Evolutionary conservation across 2,797 vertebrate species (phyloP), one percentile per base, ranked within the genome.

Genomic region (Simalia tracyae): DNA sequence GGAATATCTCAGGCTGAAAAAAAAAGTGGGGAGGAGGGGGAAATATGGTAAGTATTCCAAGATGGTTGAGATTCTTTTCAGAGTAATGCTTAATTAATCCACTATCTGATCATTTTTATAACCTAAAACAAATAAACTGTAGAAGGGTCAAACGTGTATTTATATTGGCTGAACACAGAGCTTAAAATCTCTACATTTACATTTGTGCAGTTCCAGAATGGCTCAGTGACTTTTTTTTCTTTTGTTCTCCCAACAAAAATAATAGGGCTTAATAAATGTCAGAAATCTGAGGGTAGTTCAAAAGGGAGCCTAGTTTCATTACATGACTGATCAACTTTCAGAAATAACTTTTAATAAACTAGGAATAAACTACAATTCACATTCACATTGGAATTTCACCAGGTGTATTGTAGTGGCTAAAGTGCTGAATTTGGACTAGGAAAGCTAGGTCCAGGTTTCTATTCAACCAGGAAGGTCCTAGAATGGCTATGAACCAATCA

Each of bases 121-220:
- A 72, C 24, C n/a, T 22, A 89, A 89, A 76, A 50, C 26, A 86
- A 86, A 86, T n/a, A 24, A 31, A 76, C 50, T 72, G 54, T 59
- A 36, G n/a, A 89, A 72, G 28, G 54, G 50, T 28, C 56, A 36
- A 89, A 24, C 5, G 7, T 10, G 12, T 61, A 56, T 72, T 11
- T 89, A 36, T 68, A 89, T 89, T 89, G 88, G n/a, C 54, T 72
- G 88, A 89, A 57, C 10, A 72, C 14, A 61, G 86, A 87, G 5
- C 15, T 31, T 61, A 68, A 31, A n/a, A 72, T 36, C 10, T 57
- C 54, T 72, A 8, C n/a, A 72, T 57, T 59, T 76, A 28, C n/a
- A 57, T 36, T 72, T 76, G 46, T 68, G 24, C 64, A 57, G 57
- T 50, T 54, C 61, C n/a, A 88, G 22, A 88, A 89, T 64, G 63